Evolutionary conservation across 2,113 vertebrate species (phyloP), one percentile per base, ranked within the genome.

Genomic region (Excalfactoria chinensis): DNA sequence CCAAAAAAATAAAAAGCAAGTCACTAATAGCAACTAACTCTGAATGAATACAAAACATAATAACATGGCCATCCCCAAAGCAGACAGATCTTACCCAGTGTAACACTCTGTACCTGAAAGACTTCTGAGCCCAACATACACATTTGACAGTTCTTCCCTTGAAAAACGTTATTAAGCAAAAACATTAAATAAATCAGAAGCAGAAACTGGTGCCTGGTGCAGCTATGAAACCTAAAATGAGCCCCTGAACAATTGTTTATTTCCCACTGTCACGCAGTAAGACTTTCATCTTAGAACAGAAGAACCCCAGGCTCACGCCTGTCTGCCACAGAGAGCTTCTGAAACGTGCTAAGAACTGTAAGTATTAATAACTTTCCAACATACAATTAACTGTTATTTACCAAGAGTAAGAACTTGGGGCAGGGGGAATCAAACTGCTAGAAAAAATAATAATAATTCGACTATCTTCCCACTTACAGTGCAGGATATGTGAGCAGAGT

Each of bases 221-320:
- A 15, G 25, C 75, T 46, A 62, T 4, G 40, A 59, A 76, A 66
- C 10, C 40, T 76, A 23, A 62, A 75, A 60, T 60, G 5, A 89
- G 63, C 22, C 18, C 48, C 43, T 30, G 51, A 69, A 40, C 22
- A 53, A 83, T 68, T 64, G 67, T 66, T 40, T 81, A 74, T 77
- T 85, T 85, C 30, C 75, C 40, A 9, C 49, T 76, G 44, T 69
- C 53, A n/a, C 4, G 43, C 49, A 26, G 28, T 28, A 56, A 56
- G 25, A 68, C 41, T 87, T 91, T 89, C 19, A 69, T 66, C 78
- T 79, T 43, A 56, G 59, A 87, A 87, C 13, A 87, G 82, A 95
- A 78, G 82, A 93, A 93, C 70, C 72, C 63, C 68, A 83, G 68
- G 28, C 41, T 66, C 49, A 7, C 40, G 63, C 22, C 58, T 35